Conservation (phyloP, 2,888 invertebrate species). For the Drosophila neutralis region DNA sequence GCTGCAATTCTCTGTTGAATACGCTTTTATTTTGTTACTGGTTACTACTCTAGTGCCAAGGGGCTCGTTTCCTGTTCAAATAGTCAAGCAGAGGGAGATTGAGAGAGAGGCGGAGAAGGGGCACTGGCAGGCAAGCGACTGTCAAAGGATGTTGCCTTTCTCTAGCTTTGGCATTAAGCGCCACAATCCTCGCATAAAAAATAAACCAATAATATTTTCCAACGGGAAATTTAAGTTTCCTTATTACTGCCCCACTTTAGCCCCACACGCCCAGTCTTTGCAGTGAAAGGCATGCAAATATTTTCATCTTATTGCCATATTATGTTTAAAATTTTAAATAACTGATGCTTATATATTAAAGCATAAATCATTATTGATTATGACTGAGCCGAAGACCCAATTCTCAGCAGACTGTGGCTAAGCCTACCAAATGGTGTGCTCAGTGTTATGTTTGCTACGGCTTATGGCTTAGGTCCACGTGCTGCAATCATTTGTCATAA, state of each 20-base stretch:
- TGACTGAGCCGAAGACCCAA: constrained; percentile 1
- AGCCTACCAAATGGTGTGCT: constrained; percentile 18
- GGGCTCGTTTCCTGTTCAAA: constrained; percentile 42
- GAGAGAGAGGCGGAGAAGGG: neutral
- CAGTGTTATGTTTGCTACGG: constrained; percentile 20
- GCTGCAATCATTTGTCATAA: constrained; percentile 46
- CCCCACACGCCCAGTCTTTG: neutral
- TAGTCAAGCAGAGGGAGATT: constrained; percentile 21
- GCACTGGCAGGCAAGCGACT: constrained; percentile 16
- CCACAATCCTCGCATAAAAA: constrained; percentile 35
- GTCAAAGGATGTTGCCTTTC: constrained; percentile 54
- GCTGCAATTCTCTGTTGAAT: constrained; percentile 36
- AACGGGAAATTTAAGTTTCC: constrained; percentile 12
- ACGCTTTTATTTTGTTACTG: constrained; percentile 27
- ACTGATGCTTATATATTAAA: constrained; percentile 14
- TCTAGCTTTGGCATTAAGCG: constrained; percentile 35
- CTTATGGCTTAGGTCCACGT: constrained; percentile 6
- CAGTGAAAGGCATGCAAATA: constrained; percentile 13
- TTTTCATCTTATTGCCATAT: constrained; percentile 38
- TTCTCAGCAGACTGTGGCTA: neutral
- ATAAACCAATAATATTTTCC: constrained; percentile 33
- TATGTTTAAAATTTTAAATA: constrained; percentile 23
- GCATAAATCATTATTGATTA: constrained; percentile 60
- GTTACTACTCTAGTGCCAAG: constrained; percentile 29
- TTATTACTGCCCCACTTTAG: constrained; percentile 15